phyloP scores from a whole-genome alignment of 2,113 vertebrate genomes.

The Trichomycterus rosablanca region DNA sequence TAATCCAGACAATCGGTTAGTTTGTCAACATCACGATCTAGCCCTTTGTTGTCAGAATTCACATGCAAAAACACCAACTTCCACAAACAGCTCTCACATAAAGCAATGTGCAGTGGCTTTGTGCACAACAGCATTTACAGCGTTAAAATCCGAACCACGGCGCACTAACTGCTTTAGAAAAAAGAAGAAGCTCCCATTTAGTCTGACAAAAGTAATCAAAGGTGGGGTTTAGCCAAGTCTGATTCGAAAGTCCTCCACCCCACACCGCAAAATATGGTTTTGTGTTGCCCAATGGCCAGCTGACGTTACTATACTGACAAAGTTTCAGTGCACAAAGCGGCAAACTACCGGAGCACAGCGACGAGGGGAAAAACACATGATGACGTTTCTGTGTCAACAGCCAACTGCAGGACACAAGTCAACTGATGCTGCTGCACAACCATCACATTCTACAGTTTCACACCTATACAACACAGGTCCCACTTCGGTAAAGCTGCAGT shows the following conservation, averaged over 20 bases:
- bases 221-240: slow-evolving; percentile 3
- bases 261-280: slow-evolving; percentile 20
- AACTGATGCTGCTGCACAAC: neutral
- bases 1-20: too few species aligned
- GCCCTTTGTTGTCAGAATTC: too few species aligned
- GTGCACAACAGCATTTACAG: too few species aligned
- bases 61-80: neutral
- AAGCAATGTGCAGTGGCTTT: too few species aligned
- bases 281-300: slow-evolving; percentile 17
- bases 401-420: slow-evolving; percentile 51
- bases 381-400: slow-evolving; percentile 56
- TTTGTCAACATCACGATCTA: too few species aligned
- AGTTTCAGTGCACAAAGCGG: slow-evolving; percentile 32
- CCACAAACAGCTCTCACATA: too few species aligned
- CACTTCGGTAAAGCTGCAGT: too few species aligned
- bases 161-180: neutral
- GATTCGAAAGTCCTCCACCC: slow-evolving; percentile 19
- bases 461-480: too few species aligned
- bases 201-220: slow-evolving; percentile 9
- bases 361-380: slow-evolving; percentile 26
- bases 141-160: too few species aligned
- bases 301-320: neutral
- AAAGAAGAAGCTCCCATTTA: neutral
- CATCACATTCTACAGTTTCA: too few species aligned
- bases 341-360: slow-evolving; percentile 35